phyloP scores from a whole-genome alignment of 2,888 invertebrate species.

The Cerastis leucographa region DNA sequence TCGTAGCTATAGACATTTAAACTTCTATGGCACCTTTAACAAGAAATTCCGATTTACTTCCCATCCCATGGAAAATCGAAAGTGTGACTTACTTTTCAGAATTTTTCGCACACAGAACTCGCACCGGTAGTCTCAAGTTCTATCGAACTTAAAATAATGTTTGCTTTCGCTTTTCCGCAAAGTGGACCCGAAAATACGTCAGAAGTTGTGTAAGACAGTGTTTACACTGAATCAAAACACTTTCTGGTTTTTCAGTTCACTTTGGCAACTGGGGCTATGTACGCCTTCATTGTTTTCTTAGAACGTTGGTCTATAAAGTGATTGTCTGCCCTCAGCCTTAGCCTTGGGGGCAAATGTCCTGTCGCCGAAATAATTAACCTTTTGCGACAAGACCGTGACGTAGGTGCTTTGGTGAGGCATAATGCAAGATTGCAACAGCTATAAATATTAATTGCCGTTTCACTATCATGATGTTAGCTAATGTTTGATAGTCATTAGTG shows the following conservation, averaged over 20 bases:
- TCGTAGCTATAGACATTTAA: not conserved
- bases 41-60: not conserved
- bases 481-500: not conserved
- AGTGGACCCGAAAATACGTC: constrained; percentile 19
- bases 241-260: not conserved
- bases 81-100: constrained; percentile 4
- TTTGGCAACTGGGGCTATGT: not conserved
- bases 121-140: constrained; percentile 21
- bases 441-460: constrained; percentile 2
- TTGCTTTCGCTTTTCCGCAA: constrained; percentile 37
- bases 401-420: constrained; percentile 16
- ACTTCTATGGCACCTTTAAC: not conserved
- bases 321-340: constrained; percentile 29
- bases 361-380: constrained; percentile 38
- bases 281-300: constrained; percentile 17
- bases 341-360: constrained; percentile 48
- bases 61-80: not conserved
- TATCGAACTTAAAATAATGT: constrained; percentile 40
- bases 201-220: constrained; percentile 27
- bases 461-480: not conserved
- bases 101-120: not conserved
- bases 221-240: not conserved
- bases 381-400: constrained; percentile 39
- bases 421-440: constrained; percentile 24
- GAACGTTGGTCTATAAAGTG: constrained; percentile 2